Base-by-base conservation (phyloP, 2,113 vertebrate species). In the Proteles cristata region DNA sequence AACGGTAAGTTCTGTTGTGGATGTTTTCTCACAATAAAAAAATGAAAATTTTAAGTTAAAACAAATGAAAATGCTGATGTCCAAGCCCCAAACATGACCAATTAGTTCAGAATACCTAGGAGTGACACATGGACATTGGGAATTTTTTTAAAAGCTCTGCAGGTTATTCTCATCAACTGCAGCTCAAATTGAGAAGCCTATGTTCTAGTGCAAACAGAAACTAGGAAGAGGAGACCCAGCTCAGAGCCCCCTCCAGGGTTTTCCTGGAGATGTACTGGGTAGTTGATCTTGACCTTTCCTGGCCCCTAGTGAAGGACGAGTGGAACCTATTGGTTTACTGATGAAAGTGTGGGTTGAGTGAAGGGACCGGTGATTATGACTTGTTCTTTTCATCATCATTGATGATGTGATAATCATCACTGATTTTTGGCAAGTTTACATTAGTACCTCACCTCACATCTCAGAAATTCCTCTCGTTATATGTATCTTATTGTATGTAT, bases 21-120 rank as follows among this genome's bases (percentile, higher is more conserved):
- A 35, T 68, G 74, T 66, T 93, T 90, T 88, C 43, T 69, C 14
- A 4, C n/a, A 77, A 50, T 39, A n/a, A 86, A 21, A 77, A 96
- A 68, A 50, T 55, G 11, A 15, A 71, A 61, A 90, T 77, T 7
- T 77, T 26, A 28, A 77, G 81, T 45, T 28, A 4, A 53, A 58
- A 73, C 39, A 88, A 81, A 88, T 35, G 21, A 79, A 71, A 83
- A 63, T 25, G 19, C 26, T 33, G 16, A 71, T 14, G 23, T 21
- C 8, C 10, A 63, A 48, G 6, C 9, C 19, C 16, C 39, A 43
- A 58, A 48, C 26, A 65, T 15, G 73, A 28, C 23, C 12, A 28
- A 7, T 80, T 69, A 25, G 53, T 74, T 90, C 43, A 58, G 61
- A 87, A 83, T 92, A 81, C 94, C 48, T 53, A 69, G 16, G 14